These are phyloP conservation scores for Dipodomys spectabilis DNA, from an alignment of 2,113 vertebrate genomes.

Conservation along the genomic window DNA sequence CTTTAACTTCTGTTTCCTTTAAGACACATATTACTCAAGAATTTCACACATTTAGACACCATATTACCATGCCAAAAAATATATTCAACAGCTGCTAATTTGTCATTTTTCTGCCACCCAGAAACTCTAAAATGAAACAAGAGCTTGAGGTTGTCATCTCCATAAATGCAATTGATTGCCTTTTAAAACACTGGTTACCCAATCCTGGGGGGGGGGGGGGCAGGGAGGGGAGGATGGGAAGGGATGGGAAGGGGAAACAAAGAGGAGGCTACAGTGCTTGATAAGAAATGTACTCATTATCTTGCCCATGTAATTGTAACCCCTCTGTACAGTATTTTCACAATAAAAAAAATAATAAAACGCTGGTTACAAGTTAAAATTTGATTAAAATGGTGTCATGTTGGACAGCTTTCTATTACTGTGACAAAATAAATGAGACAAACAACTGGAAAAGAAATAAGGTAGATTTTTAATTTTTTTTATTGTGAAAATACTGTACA, in stretches of 20 bases:
- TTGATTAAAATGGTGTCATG: neutral
- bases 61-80: slow-evolving; percentile 43
- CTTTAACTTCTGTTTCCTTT: slow-evolving; percentile 48
- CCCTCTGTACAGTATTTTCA: too few species aligned
- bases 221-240: too few species aligned
- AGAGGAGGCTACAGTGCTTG: too few species aligned
- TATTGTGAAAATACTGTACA: too few species aligned
- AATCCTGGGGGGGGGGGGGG: too few species aligned
- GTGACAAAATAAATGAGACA: neutral
- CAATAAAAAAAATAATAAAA: neutral
- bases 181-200: neutral
- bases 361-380: slow-evolving; percentile 4
- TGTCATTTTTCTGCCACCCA: slow-evolving; percentile 46
- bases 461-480: neutral
- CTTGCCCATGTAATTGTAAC: too few species aligned
- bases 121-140: slow-evolving; percentile 48
- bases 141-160: neutral
- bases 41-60: slow-evolving; percentile 62
- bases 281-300: too few species aligned
- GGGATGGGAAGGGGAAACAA: too few species aligned
- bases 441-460: neutral
- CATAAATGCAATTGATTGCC: neutral
- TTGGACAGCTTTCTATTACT: neutral
- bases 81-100: slow-evolving; percentile 39
- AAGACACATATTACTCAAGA: slow-evolving; percentile 40